Evolutionary conservation across 1,140 invertebrate species (phyloP).

Genomic region (Caenorhabditis brenneri): DNA sequence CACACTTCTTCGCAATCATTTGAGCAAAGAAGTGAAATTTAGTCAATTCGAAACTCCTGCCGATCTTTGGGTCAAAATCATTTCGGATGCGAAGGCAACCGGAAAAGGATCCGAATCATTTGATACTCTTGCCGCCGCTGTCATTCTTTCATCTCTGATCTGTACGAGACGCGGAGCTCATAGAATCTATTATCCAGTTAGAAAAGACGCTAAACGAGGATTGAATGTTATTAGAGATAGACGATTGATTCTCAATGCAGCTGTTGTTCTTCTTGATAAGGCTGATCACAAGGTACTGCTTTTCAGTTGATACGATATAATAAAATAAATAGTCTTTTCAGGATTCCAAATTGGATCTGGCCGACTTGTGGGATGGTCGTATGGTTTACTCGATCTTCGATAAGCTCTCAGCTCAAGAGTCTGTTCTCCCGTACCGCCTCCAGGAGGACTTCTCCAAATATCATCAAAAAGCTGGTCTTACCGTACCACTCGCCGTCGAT

Average conservation of each 20-base stretch:
- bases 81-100: constrained; percentile 16
- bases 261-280: constrained; percentile 46
- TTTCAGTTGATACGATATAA: not conserved
- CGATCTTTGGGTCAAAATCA: constrained; percentile 52
- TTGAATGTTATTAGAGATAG: constrained; percentile 56
- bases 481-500: constrained; percentile 61
- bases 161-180: constrained; percentile 53
- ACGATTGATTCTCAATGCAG: constrained; percentile 47
- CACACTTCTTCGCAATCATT: constrained; percentile 31
- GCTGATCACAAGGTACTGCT: constrained; percentile 18
- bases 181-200: constrained; percentile 56
- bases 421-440: constrained; percentile 59
- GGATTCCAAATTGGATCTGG: constrained; percentile 45
- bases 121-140: constrained; percentile 60
- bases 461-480: constrained; percentile 60
- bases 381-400: constrained; percentile 61
- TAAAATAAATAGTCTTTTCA: not conserved
- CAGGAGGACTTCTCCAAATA: constrained; percentile 67
- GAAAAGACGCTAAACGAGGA: constrained; percentile 45
- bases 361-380: constrained; percentile 61
- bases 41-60: constrained; percentile 28
- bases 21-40: constrained; percentile 58
- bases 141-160: constrained; percentile 65
- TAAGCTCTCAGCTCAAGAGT: constrained; percentile 52
- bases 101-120: constrained; percentile 61